These are phyloP conservation scores for Hypolimnas misippus DNA, from an alignment of 2,888 invertebrate genomes.

Conservation along the genomic window DNA sequence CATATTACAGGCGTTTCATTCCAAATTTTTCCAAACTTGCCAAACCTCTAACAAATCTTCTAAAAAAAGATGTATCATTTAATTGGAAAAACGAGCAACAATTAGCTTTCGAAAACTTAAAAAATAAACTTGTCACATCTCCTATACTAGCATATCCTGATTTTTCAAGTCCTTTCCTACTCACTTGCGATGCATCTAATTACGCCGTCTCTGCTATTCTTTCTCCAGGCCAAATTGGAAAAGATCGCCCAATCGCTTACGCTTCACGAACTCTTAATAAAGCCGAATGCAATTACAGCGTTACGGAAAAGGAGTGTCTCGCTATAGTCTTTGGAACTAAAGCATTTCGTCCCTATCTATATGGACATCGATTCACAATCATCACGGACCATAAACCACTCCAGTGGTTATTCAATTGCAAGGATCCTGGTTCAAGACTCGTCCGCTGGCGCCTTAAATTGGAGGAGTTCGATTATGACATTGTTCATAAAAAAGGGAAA, in stretches of 20 bases:
- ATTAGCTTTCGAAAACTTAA: no score
- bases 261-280: background rate
- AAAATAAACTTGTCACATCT: no score
- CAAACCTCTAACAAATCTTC: background rate
- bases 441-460: conserved; percentile 10
- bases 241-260: background rate
- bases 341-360: conserved; percentile 10
- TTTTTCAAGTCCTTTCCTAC: background rate
- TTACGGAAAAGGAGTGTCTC: background rate
- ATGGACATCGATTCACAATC: conserved; percentile 7
- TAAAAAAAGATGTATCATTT: no score
- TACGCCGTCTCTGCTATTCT: background rate
- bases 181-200: background rate
- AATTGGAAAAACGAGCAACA: no score
- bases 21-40: background rate
- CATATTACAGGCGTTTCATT: background rate
- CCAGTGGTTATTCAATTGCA: conserved; percentile 4
- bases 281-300: background rate
- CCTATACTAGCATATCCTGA: no score
- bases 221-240: background rate
- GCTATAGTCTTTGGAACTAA: conserved; percentile 9
- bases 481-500: background rate
- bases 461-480: conserved; percentile 12
- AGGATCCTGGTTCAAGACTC: conserved; percentile 1
- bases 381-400: conserved; percentile 6